These are phyloP conservation scores for Hyperopisus bebe DNA, from an alignment of 2,113 vertebrate genomes.

Conservation along the genomic window DNA sequence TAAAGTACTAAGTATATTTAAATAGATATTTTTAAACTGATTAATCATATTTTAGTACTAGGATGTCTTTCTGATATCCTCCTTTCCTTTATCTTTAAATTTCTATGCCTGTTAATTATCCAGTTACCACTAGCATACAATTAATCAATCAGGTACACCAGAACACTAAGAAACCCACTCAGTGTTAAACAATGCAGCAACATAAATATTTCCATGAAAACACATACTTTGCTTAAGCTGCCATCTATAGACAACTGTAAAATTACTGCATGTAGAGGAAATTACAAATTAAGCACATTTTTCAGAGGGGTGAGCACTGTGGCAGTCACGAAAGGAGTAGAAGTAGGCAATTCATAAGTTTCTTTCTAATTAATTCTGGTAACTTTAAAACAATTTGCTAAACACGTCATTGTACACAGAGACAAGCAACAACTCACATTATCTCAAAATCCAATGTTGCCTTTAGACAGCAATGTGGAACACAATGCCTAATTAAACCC, in stretches of 20 bases:
- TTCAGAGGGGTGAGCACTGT: not conserved
- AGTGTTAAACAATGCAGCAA: not conserved
- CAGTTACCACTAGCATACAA: not conserved
- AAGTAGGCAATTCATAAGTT: not conserved
- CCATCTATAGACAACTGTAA: not conserved
- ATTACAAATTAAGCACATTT: not conserved
- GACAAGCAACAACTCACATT: not conserved
- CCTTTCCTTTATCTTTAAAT: not conserved
- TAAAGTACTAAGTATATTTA: not conserved
- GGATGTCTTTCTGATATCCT: not conserved
- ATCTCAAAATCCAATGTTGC: not conserved
- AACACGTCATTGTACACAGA: not conserved
- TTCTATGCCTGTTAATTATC: not conserved
- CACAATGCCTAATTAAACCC: not conserved
- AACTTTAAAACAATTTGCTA: not conserved
- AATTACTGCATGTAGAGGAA: not conserved
- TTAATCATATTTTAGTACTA: not conserved
- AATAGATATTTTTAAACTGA: not conserved
- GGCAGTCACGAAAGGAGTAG: not conserved
- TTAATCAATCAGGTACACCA: not conserved
- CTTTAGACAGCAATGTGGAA: not conserved
- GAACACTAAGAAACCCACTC: not conserved
- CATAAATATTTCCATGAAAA: not conserved
- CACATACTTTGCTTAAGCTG: not conserved
- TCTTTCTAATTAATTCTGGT: not conserved